Evolutionary conservation across 1,140 invertebrate species (phyloP), one percentile per base, ranked within the genome.

Genomic region (Psilanteris sp.): DNA sequence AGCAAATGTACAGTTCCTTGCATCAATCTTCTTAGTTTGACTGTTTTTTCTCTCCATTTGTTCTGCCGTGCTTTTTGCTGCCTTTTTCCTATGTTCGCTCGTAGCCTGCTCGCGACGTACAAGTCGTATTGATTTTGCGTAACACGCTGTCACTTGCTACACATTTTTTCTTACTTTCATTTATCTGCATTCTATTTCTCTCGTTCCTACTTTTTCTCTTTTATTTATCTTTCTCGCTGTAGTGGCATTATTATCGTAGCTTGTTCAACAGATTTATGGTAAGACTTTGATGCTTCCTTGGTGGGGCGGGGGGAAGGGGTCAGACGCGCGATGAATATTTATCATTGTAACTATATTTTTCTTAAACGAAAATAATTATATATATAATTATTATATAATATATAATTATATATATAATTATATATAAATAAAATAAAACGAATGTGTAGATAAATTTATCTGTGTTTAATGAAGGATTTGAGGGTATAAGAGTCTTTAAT

Each of bases 41-140:
- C 16, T 7, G 13, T 29, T 44, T 44, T 44, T 44, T 43, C 4
- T 16, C 26, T 15, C 41, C 11, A 29, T 44, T 34, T 50, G 27
- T 50, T 50, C 8, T 24, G 6, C 27, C n/a, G 3, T 3, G 13
- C 7, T 26, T 26, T 37, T 24, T 13, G 31, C 20, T 8, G 18
- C 9, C 6, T 16, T 37, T 37, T 20, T 18, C 16, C 10, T 8
- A 10, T 5, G 16, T 16, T 15, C 24, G 24, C 26, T 44, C 18
- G 48, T 36, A 22, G 13, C 31, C 18, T 2, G 10, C 37, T 20
- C 48, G 48, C 24, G 43, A 29, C 24, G 14, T 46, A 15, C 11
- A 14, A 22, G 24, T 41, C 16, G 52, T 43, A 57, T 57, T 57
- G 52, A 57, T 57, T 57, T 57, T 57, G 24, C 37, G 52, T 57